A percentile compares a stretch with the other conserved stretches of the same genome.
Evolutionary conservation across 2,888 invertebrate species (phyloP).

Genomic region (Oscheius sp.): DNA sequence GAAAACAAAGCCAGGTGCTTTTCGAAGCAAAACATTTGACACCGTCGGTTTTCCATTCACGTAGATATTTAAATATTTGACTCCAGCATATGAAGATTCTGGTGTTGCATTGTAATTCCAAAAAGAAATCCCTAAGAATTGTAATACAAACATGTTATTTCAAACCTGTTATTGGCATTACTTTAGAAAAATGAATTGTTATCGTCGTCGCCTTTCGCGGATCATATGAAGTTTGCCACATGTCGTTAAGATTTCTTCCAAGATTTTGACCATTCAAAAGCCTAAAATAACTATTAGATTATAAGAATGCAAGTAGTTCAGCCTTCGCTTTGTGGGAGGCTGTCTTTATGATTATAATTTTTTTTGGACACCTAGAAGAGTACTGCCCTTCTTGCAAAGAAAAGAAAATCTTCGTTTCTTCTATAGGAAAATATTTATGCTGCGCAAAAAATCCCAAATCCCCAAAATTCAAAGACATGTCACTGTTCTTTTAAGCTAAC

Average conservation of each 20-base stretch:
- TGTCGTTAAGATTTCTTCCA: constrained; percentile 77
- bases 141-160: too few relatives aligned
- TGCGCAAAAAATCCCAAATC: not conserved
- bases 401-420: too few relatives aligned
- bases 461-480: not conserved
- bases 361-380: too few relatives aligned
- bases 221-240: constrained; percentile 72
- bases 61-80: constrained; percentile 71
- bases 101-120: constrained; percentile 85
- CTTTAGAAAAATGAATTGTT: constrained; percentile 49
- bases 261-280: constrained; percentile 80
- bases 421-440: too few relatives aligned
- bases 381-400: too few relatives aligned
- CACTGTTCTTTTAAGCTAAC: not conserved
- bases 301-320: not conserved
- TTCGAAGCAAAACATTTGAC: constrained; percentile 76
- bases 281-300: constrained; percentile 66
- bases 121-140: constrained; percentile 75
- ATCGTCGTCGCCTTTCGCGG: constrained; percentile 57
- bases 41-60: constrained; percentile 71
- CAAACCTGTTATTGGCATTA: constrained; percentile 40
- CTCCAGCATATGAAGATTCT: constrained; percentile 76
- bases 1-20: constrained; percentile 78
- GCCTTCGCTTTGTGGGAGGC: too few relatives aligned
- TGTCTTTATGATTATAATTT: too few relatives aligned